Evolutionary conservation across 2,888 invertebrate genomes (phyloP).

Genomic region (Cheilosia vernalis): DNA sequence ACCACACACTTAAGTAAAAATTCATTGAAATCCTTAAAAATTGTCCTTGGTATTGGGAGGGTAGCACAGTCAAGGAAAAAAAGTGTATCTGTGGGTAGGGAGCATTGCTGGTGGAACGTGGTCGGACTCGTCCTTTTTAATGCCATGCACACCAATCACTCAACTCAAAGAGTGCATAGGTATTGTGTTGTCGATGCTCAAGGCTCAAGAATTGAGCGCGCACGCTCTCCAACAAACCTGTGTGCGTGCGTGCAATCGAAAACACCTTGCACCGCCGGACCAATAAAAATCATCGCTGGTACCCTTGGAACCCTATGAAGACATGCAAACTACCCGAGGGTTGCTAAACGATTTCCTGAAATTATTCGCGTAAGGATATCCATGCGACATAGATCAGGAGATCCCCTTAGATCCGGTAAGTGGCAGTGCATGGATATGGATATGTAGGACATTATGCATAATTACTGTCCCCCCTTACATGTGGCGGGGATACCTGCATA

Average conservation of each 20-base stretch:
- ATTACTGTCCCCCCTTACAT: constrained; percentile 21
- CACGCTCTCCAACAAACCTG: constrained; percentile 30
- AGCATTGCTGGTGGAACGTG: constrained; percentile 45
- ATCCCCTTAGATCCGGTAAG: constrained; percentile 23
- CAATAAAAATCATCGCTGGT: constrained; percentile 54
- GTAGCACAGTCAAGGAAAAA: background rate
- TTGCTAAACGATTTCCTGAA: constrained; percentile 64
- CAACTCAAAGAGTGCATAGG: constrained; percentile 33
- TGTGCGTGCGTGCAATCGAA: constrained; percentile 19
- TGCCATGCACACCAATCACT: constrained; percentile 66
- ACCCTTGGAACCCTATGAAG: constrained; percentile 42
- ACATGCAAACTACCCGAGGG: constrained; percentile 35
- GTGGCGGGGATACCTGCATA: constrained; percentile 14
- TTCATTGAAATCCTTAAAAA: constrained; percentile 69
- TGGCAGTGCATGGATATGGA: constrained; percentile 30
- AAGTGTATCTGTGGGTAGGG: background rate
- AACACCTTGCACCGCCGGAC: constrained; percentile 68
- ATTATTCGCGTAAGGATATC: constrained; percentile 46
- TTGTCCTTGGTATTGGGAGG: constrained; percentile 64
- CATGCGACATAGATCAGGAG: constrained; percentile 45
- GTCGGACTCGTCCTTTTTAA: constrained; percentile 60
- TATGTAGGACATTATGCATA: constrained; percentile 57
- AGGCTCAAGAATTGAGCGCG: constrained; percentile 58
- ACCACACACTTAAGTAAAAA: constrained; percentile 33
- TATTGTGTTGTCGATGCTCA: constrained; percentile 20